Percentiles rank a stretch among this genome's conserved stretches.
Conservation (phyloP, 2,797 vertebrate genomes). For the Tamandua tetradactyla region DNA sequence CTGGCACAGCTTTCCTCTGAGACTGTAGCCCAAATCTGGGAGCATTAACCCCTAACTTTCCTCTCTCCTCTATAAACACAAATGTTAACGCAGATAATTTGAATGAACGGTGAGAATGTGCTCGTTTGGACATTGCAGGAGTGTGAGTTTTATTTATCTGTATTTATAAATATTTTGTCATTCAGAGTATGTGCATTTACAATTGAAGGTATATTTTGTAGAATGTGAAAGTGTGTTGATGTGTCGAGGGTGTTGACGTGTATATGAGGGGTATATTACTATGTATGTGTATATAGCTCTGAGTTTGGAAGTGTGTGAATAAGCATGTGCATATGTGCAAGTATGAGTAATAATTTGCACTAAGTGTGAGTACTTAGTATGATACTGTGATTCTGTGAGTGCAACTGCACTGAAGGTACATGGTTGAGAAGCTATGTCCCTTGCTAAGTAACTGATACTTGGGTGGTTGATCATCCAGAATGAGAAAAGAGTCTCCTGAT, state of each 20-base stretch:
- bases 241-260: neutral
- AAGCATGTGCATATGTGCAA: neutral
- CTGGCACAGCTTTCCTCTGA: conserved; percentile 5
- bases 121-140: neutral
- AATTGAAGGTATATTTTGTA: neutral
- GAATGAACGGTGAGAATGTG: neutral
- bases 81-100: neutral
- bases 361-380: neutral
- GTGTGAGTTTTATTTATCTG: neutral
- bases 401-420: no score
- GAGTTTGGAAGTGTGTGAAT: neutral
- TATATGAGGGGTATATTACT: neutral
- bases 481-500: no score
- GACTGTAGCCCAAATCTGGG: neutral
- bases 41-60: conserved; percentile 35
- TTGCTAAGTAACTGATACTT: neutral
- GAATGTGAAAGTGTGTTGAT: neutral
- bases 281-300: neutral
- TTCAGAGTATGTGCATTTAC: no score
- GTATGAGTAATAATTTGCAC: neutral
- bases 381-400: neutral
- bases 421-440: neutral
- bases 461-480: no score
- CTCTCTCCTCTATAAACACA: neutral
- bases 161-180: neutral